These are phyloP conservation scores for Dendronephthya gigantea DNA, from an alignment of 64 coral and sea anemone genomes.

Conservation along the genomic window DNA sequence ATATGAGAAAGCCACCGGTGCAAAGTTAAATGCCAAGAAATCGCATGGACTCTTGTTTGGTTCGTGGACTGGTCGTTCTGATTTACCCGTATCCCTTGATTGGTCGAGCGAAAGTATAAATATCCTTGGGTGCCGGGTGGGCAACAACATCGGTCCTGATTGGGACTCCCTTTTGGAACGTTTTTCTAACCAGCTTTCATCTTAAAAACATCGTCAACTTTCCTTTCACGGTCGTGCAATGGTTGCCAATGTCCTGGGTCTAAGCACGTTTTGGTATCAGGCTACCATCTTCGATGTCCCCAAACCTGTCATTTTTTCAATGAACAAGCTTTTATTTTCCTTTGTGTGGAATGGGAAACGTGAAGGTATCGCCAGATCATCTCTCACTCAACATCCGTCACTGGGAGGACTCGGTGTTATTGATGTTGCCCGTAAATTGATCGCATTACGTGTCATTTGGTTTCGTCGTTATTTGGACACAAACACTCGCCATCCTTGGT, in stretches of 20 bases:
- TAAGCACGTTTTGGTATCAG: no score
- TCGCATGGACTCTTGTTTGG: conserved; percentile 22
- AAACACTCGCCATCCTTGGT: not conserved
- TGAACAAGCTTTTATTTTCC: not conserved
- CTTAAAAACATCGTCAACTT: no score
- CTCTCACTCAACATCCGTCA: not conserved
- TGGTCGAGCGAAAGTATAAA: not conserved
- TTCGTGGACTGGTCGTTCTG: not conserved
- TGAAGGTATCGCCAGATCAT: not conserved
- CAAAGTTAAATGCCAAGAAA: not conserved
- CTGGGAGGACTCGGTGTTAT: not conserved
- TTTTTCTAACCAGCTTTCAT: no score
- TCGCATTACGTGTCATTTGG: not conserved
- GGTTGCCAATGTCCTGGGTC: no score
- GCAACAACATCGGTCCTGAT: no score
- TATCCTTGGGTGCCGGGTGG: no score
- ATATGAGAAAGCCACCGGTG: conserved; percentile 15
- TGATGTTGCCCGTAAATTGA: not conserved
- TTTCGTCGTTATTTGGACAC: not conserved
- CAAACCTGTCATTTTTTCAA: no score
- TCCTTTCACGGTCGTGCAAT: no score
- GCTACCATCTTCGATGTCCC: no score
- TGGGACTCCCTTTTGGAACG: no score
- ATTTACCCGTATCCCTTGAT: not conserved
- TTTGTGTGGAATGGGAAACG: not conserved